Evolutionary conservation across 2,888 invertebrate species (phyloP), one percentile per base, ranked within the genome.

Genomic region (Prenolepis imparis): DNA sequence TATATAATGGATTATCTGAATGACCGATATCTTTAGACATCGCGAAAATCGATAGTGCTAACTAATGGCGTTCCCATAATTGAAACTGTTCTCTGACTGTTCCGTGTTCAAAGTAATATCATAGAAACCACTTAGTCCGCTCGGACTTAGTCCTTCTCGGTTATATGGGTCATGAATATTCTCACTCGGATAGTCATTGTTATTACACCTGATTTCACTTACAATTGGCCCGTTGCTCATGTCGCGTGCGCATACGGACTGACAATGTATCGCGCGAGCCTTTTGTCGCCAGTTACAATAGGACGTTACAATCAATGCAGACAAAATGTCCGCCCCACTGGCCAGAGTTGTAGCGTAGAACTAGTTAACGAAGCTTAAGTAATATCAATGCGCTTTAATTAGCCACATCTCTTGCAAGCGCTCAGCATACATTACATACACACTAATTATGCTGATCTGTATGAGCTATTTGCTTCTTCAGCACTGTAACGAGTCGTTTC

Each of bases 281-380:
- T 75, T 75, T 75, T 85, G 82, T 74, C 85, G 64, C n/a, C 36
- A 24, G 32, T 0, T 21, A 75, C 74, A 86, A 86, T 86, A 21
- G 72, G 41, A 55, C 83, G 63, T 32, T 44, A 15, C 48, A 78
- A 75, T 80, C 86, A 39, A 70, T 72, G 83, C 67, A 12, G 44
- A 52, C 24, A 72, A 48, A 41, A 15, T 67, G 55, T 66, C 66
- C 67, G 55, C n/a, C n/a, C 41, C 28, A 28, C 28, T 12, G 6
- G n/a, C 15, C 36, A 63, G 48, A 15, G 44, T 24, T 36, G 5
- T 44, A 63, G 11, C 11, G 67, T n/a, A 1, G 15, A 24, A 44
- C 32, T 41, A 57, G 67, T 77, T 57, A 77, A 57, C 77, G 67
- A 77, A 77, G 55, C 67, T 77, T 57, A 77, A 77, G 55, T 77